Base-by-base conservation (phyloP, 2,113 vertebrate genomes). In the Pholis gunnellus region DNA sequence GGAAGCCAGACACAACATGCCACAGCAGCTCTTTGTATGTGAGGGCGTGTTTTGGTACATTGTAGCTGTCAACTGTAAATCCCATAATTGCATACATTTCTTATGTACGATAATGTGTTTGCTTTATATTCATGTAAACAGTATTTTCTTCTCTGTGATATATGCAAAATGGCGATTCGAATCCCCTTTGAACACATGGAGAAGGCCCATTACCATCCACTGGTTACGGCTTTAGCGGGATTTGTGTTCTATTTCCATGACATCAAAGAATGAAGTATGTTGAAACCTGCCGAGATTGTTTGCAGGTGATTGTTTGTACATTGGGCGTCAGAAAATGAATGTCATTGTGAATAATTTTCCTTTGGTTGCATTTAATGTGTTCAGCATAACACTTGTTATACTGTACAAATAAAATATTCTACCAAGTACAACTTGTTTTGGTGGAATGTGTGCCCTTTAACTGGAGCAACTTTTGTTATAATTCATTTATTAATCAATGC, bases 241-340 rank as follows among this genome's bases (percentile, higher is more conserved):
- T 67, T 79, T 82, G 54, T 74, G 59, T 72, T 79, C 54, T 74
- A 22, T 85, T 83, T 81, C 60, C 61, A 61, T 42, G 31, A 70
- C 78, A 78, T 83, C 79, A 82, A 84, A 81, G 80, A 48, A 8
- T 13, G 29, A 82, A 15, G 20, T n/a, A 64, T 77, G 69, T 75
- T 40, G 72, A 76, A 80, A 59, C 22, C 36, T 2, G 63, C 31
- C 0, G 15, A 31, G 63, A 82, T 50, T 52, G 52, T 57, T 66
- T 50, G 27, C 71, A 77, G 75, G 67, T 79, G 36, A 15, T 13
- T 46, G 8, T 68, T 59, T 50, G 40, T 8, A 31, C 31, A 59
- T 4, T 34, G 34, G 11, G 6, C 15, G 56, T 81, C 73, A 66
- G 38, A 34, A 40, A 68, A 68, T 29, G 4, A 3, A 0, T 31